Base-by-base conservation (phyloP, 2,797 vertebrate genomes). In the Cuniculus paca region DNA sequence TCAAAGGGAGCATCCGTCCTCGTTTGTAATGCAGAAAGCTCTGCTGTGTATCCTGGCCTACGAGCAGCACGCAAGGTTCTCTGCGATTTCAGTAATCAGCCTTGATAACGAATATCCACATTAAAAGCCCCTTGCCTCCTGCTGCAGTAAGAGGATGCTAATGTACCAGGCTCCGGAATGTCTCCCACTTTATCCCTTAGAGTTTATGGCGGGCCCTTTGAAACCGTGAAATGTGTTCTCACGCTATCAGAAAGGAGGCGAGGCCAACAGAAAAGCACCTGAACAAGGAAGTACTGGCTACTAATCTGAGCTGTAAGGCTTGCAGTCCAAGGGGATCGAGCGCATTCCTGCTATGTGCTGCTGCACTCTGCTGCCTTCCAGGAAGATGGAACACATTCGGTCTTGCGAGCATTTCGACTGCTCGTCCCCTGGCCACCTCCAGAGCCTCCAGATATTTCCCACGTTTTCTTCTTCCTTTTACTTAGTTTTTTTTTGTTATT, bases 101-200 rank as follows among this genome's bases (percentile, higher is more conserved):
- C 82, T 72, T 75, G 83, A 95, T 94, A 95, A 94, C 63, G 58
- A 83, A 95, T 58, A 74, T 56, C 54, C 80, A 89, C 88, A 63
- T 85, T 88, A 87, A 94, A 95, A 83, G 70, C 20, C 86, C 74
- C 92, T 95, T 72, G 26, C 58, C 75, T 81, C 95, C 87, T 48
- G 42, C 17, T 56, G 42, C 94, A 36, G 78, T 68, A 86, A 95
- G 70, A 83, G 26, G 54, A 79, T 74, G 77, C 77, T 93, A 95
- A 95, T 83, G 54, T 12, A n/a, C 39, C 92, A 81, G 88, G 94
- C 86, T 91, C 91, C 91, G 13, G 45, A 61, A 56, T 68, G 86
- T 93, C 92, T 91, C 75, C 52, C 26, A 50, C 31, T 88, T 91
- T n/a, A 88, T 77, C 68, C 92, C 79, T 85, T 48, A 70, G 61